phyloP scores from a whole-genome alignment of 2,113 vertebrate genomes.

The Regulus satrapa region DNA sequence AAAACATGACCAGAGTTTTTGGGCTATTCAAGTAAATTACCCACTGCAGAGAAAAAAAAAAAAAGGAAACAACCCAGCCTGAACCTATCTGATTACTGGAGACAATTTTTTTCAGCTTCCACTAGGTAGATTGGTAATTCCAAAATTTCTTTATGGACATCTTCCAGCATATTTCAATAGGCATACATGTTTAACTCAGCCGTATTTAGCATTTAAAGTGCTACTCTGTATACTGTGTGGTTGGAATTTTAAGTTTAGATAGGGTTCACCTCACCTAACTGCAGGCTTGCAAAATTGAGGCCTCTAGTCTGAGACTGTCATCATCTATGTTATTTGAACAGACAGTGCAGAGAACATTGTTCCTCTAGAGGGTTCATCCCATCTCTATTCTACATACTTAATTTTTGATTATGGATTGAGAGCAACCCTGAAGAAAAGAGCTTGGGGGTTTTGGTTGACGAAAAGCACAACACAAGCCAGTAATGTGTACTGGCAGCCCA shows the following conservation, averaged over 20 bases:
- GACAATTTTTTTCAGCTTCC: not conserved
- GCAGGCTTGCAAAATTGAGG: not conserved
- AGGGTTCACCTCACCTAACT: not conserved
- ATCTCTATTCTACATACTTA: not conserved
- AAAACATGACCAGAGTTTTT: not conserved
- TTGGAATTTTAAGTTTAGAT: not conserved
- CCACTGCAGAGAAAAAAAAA: not conserved
- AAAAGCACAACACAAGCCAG: not conserved
- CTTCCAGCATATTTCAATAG: not conserved
- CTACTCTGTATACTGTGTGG: not conserved
- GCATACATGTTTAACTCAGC: not conserved
- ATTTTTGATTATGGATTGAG: not conserved
- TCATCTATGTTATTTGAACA: constrained; percentile 5
- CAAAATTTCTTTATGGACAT: not conserved
- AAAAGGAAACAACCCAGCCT: fast-evolving
- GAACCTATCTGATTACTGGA: not conserved
- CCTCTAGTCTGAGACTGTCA: not conserved
- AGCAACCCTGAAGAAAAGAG: not conserved
- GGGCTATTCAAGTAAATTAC: not conserved
- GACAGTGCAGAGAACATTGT: not conserved
- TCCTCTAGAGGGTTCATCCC: not conserved
- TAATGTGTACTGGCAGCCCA: not conserved
- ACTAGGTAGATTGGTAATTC: not conserved
- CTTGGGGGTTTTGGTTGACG: fast-evolving
- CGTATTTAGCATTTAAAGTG: not conserved